Evolutionary conservation across 2,797 vertebrate genomes (phyloP), one percentile per base, ranked within the genome.

Genomic region (Diplodus sargus): DNA sequence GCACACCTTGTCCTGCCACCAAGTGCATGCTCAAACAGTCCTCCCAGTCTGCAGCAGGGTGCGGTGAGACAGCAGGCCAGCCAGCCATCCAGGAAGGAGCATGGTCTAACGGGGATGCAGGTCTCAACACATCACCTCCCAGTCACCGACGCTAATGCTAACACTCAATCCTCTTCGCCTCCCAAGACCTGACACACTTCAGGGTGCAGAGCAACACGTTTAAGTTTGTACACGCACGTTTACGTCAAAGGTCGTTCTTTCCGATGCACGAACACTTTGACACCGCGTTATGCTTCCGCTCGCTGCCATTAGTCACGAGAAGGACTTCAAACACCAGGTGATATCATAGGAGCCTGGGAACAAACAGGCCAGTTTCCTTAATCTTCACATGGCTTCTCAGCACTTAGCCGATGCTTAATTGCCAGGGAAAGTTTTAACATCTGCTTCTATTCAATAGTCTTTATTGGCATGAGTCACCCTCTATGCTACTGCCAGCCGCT

Each of bases 391-490:
- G 80, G 79, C 90, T 89, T 87, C 87, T 79, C 86, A 88, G 87
- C 82, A 83, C 81, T 87, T 89, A 78, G 68, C 45, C 12, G 20
- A 59, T 75, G 78, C 88, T 86, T 91, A 90, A 93, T 94, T 90
- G 84, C 83, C 66, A 78, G 86, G 89, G 90, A 90, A 92, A 90
- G 87, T 88, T 91, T 74, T 78, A 84, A 90, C 93, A 94, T 95
- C 93, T 94, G 93, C 89, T 93, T 93, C 93, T 91, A 90, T 94
- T 94, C 85, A 93, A 78, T 89, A 74, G 76, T 25, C 85, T 92
- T 94, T 94, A 93, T 90, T 93, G 88, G 81, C 87, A 86, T 94
- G 91, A 94, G 84, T 94, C 93, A 94, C 76, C 77, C 84, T 88
- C 78, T 81, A 65, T 76, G 87, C 82, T 83, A 89, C 87, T 89